These are phyloP conservation scores for Coregonus sp. DNA, from an alignment of 2,797 vertebrate genomes.

Conservation along the genomic window DNA sequence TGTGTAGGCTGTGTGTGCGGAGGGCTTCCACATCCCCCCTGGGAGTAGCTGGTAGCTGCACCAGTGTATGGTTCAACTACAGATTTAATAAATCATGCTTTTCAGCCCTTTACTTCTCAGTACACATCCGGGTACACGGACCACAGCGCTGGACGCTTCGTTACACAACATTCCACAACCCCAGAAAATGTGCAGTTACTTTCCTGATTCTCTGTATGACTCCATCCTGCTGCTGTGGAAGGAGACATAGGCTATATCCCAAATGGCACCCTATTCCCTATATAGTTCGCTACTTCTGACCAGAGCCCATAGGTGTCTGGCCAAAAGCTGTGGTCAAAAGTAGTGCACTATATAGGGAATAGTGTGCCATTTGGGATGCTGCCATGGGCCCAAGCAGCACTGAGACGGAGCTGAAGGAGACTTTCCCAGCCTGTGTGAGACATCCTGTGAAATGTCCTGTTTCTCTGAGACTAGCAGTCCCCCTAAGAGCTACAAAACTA, in stretches of 20 bases:
- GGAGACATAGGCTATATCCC: not conserved
- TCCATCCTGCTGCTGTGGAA: conserved; percentile 15
- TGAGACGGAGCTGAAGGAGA: not conserved
- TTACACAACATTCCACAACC: conserved; percentile 6
- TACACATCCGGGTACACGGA: conserved; percentile 28
- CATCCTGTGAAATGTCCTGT: conserved; percentile 3
- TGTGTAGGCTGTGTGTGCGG: not conserved
- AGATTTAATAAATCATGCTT: conserved; percentile 54
- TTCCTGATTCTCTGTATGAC: conserved; percentile 27
- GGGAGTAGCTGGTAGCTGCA: conserved; percentile 20
- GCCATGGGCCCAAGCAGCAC: not conserved
- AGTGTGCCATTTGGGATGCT: not conserved
- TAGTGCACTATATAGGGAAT: not conserved
- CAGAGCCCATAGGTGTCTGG: not conserved
- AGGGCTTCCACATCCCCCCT: conserved; percentile 19
- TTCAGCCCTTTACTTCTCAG: conserved; percentile 30
- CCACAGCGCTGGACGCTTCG: conserved; percentile 6
- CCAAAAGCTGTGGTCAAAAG: not conserved
- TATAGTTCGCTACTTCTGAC: not conserved
- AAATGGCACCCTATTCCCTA: not conserved
- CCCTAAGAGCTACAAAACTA: not conserved
- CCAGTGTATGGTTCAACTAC: conserved; percentile 36
- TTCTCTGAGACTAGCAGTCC: conserved; percentile 8
- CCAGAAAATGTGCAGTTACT: conserved; percentile 1
- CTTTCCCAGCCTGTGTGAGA: conserved; percentile 13